Evolutionary conservation across 1,140 invertebrate species (phyloP), one percentile per base, ranked within the genome.

Genomic region (Drosophila kanapiae): DNA sequence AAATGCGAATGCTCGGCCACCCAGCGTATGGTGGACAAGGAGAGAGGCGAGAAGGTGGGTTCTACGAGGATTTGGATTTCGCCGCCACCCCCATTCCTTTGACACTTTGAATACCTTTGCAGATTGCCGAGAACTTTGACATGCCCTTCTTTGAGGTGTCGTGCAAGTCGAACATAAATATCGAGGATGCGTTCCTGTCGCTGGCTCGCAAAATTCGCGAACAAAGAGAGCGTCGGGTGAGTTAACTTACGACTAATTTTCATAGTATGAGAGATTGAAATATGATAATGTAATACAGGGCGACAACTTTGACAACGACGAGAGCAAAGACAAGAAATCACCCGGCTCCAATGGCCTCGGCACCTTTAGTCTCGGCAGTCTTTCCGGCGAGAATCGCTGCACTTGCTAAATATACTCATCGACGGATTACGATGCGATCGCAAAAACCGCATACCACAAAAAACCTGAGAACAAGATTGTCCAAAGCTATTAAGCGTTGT

Each of bases 121-220:
- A 97, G 96, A 95, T 98, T 90, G 97, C 97, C 1, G 96, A 97
- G 84, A 97, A 97, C 93, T 98, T 97, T 90, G 97, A 98, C 75
- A 97, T 98, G 94, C 97, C 97, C 47, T 98, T 98, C 92, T 97
- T 97, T 93, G 97, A 98, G 93, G 97, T 98, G 13, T 98, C 97
- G 18, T 98, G 97, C 92, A 98, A 98, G 93, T 96, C 96, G 68
- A 96, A 98, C 84, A 96, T 98, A 42, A 98, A 98, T 91, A 97
- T 98, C 71, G 97, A 98, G 86, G 96, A 97, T 86, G 96, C 96
- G 37, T 97, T 97, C 93, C 93, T 98, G 49, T 97, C 96, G 31
- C 93, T 98, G 83, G 96, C 97, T 61, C 94, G 96, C 91, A 95
- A 95, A 94, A 97, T 97, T 93, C 94, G 96, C 57, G 96, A 97